These are phyloP conservation scores for Microplitis manilae DNA, from an alignment of 2,888 invertebrate species.

Conservation along the genomic window DNA sequence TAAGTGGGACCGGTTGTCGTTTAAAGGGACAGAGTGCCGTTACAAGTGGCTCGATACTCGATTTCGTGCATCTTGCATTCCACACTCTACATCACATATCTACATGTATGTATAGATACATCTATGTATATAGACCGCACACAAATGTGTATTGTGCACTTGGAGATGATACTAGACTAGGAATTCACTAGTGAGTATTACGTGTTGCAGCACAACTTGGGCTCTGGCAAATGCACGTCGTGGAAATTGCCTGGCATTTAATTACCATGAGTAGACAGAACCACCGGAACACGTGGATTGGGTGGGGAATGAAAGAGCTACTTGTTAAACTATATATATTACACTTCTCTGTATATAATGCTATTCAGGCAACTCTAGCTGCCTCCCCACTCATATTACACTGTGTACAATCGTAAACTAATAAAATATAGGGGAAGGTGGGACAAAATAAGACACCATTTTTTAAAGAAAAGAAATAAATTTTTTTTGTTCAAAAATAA, in stretches of 20 bases:
- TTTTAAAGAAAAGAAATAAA: no score
- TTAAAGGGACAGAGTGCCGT: conserved; percentile 22
- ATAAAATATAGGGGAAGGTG: no score
- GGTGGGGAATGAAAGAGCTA: conserved; percentile 2
- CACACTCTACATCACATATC: background rate
- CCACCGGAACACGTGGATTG: conserved; percentile 32
- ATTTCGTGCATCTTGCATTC: conserved; percentile 26
- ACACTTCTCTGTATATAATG: conserved; percentile 14
- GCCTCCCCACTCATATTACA: background rate
- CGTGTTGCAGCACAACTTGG: conserved; percentile 39
- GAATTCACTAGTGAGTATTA: conserved; percentile 26
- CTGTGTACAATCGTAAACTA: no score
- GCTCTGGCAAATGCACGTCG: conserved; percentile 64
- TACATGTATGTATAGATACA: background rate
- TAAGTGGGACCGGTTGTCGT: conserved; percentile 18
- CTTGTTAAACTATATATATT: conserved; percentile 18
- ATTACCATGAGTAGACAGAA: conserved; percentile 69
- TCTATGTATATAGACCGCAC: background rate
- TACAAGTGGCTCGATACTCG: conserved; percentile 46
- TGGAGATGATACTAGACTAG: conserved; percentile 19
- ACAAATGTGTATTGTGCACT: conserved; percentile 25
- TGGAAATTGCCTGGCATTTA: conserved; percentile 70
- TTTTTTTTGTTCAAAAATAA: no score
- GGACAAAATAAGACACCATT: no score
- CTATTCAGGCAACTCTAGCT: conserved; percentile 2